These are phyloP conservation scores for Camponotus pennsylvanicus DNA, from an alignment of 1,140 invertebrate genomes.

Conservation along the genomic window DNA sequence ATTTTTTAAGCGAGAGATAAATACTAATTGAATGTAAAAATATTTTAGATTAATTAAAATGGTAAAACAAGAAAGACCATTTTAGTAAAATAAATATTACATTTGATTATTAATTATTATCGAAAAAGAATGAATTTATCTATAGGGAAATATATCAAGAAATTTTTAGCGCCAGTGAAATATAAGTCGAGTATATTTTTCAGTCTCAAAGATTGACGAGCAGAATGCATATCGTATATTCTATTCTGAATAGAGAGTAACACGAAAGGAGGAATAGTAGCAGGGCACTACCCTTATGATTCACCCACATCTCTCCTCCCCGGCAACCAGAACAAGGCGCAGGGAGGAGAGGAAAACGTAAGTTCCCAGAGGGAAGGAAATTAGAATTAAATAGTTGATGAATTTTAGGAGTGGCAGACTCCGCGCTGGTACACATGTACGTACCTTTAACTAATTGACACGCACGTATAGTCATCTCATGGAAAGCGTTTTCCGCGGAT, in stretches of 20 bases:
- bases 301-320: slow-evolving; percentile 20
- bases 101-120: slow-evolving; percentile 8
- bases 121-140: neutral
- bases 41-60: neutral
- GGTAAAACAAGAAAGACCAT: neutral
- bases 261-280: slow-evolving; percentile 50
- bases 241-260: slow-evolving; percentile 60
- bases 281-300: slow-evolving; percentile 54
- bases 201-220: slow-evolving; percentile 41
- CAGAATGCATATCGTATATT: slow-evolving; percentile 38
- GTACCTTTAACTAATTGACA: slow-evolving; percentile 70
- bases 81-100: neutral
- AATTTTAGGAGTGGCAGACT: slow-evolving; percentile 79
- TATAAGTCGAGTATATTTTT: slow-evolving; percentile 25
- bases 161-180: neutral
- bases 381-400: slow-evolving; percentile 83
- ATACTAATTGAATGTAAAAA: neutral
- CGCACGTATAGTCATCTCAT: slow-evolving; percentile 65
- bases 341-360: slow-evolving; percentile 62
- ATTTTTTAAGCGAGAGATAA: neutral
- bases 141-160: neutral
- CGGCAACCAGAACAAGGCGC: slow-evolving; percentile 54
- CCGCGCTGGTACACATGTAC: slow-evolving; percentile 60
- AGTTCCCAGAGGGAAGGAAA: slow-evolving; percentile 77
- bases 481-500: slow-evolving; percentile 54